Evolutionary conservation across 2,888 invertebrate species (phyloP).

Genomic region (Boloria euphrosyne): DNA sequence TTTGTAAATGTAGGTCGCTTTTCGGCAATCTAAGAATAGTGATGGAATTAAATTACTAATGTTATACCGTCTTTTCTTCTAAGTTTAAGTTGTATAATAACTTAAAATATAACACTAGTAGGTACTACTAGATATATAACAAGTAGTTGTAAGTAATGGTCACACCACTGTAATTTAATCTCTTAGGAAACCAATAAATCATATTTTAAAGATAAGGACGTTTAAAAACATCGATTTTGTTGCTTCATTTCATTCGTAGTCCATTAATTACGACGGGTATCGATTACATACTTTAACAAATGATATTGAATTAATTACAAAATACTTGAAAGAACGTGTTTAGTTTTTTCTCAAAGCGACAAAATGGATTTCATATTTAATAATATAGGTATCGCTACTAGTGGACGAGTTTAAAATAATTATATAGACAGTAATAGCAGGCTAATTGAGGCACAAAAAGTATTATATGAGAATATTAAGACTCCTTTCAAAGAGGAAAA

Average conservation of each 20-base stretch:
- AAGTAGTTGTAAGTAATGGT: background rate
- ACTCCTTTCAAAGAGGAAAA: no score
- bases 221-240: slow-evolving; percentile 22
- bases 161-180: slow-evolving; percentile 2
- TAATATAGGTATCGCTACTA: no score
- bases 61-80: no score
- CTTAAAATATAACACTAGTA: no score
- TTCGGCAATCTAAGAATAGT: no score
- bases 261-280: slow-evolving; percentile 30
- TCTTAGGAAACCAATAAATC: slow-evolving; percentile 12
- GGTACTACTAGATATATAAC: background rate
- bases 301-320: slow-evolving; percentile 34
- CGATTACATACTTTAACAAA: slow-evolving; percentile 29
- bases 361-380: background rate
- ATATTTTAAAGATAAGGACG: slow-evolving; percentile 18
- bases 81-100: no score
- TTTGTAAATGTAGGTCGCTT: no score
- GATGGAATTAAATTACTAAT: no score
- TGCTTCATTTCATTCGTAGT: slow-evolving; percentile 28
- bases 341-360: background rate
- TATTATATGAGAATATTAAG: no score
- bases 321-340: slow-evolving; percentile 12
- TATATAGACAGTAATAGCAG: no score
- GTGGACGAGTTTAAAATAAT: no score
- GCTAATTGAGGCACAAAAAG: no score